Percentiles rank a stretch among this genome's conserved stretches.
Conservation (phyloP, 1,140 invertebrate genomes). For the Zeugodacus cucurbitae region DNA sequence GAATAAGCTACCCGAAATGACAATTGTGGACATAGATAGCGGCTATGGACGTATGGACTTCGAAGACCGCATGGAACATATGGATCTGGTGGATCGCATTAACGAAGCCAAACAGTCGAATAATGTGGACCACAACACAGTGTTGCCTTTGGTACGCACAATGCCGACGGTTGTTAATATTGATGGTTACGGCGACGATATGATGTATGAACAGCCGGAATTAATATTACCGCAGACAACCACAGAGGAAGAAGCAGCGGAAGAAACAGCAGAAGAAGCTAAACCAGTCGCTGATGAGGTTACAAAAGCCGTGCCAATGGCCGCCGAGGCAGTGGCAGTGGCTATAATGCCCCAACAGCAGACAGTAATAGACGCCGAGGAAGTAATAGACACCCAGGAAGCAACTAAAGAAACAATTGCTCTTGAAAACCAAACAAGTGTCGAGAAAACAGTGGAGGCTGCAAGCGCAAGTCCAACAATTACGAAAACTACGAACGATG, state of each 20-base stretch:
- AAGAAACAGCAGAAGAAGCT: background rate
- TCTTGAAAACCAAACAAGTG: background rate
- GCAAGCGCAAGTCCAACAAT: background rate
- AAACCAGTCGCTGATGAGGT: background rate
- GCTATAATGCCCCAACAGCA: background rate
- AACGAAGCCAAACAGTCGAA: background rate
- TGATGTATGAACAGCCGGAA: background rate
- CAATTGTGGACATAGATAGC: conserved; percentile 6
- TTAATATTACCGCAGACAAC: background rate
- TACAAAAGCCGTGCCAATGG: background rate
- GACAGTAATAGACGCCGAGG: background rate
- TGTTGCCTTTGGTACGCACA: background rate
- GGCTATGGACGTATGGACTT: conserved; percentile 19
- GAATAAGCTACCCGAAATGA: background rate
- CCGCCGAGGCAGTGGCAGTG: background rate
- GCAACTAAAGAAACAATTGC: background rate
- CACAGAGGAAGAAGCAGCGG: background rate
- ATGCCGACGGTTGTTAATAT: background rate
- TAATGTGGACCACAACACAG: too few relatives aligned
- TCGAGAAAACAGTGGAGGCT: background rate
- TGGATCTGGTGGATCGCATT: background rate
- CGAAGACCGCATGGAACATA: background rate
- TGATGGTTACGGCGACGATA: background rate
- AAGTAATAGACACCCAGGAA: background rate
- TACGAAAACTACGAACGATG: background rate